Evolutionary conservation across 2,888 invertebrate genomes (phyloP), one percentile per base, ranked within the genome.

Genomic region (Sialis lutaria): DNA sequence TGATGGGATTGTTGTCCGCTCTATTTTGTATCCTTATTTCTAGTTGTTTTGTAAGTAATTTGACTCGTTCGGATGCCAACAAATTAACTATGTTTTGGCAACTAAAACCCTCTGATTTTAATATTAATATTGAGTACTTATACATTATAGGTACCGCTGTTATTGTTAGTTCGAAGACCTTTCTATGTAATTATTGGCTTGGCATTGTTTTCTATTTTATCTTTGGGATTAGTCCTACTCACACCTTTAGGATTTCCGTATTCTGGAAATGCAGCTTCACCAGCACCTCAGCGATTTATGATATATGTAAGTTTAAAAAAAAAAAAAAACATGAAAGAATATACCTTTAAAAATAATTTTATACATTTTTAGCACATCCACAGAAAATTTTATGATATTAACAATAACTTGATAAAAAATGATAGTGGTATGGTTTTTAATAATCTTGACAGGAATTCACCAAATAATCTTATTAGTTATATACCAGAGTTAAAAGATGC

Each of bases 231-330:
- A 59, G 62, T 79, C 39, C 62, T 73, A 50, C 66, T 75, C 47
- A 79, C 81, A 34, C 74, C 75, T 44, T 64, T 80, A 47, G 81
- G 82, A 40, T 79, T 79, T 60, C 81, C 86, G 1, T 88, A 84
- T 64, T 74, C 73, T 53, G 74, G 72, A 13, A 68, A 75, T 56
- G 58, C 64, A 3, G 54, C 61, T 5, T 62, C 68, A 34, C 78
- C 79, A 4, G 43, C 77, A 33, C 79, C 84, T 44, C 79, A 86
- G 67, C 71, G 88, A 52, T 72, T 78, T 48, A 60, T 58, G 58
- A 56, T 62, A 45, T 55, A 56, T 52, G 64, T 63, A 55, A 56
- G 59, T 54, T 46, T 22, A 31, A 13, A 6, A 12, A 7, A 13
- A 6, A 12, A 7, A 6, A 6, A 12, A 42, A 12, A 42, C 8